Evolutionary conservation across 2,113 vertebrate genomes (phyloP), one percentile per base, ranked within the genome.

Genomic region (Butorides virescens): DNA sequence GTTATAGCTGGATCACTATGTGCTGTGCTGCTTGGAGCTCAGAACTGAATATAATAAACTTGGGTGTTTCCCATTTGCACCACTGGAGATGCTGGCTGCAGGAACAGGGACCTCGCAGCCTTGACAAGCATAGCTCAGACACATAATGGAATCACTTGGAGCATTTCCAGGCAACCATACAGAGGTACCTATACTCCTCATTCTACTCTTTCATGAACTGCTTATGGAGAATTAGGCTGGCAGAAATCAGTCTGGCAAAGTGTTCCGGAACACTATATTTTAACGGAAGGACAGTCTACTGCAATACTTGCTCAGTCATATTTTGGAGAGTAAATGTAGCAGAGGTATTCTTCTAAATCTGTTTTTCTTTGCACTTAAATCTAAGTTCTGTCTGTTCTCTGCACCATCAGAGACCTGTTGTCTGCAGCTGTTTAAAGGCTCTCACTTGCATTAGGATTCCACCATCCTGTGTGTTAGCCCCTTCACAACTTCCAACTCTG

Each of bases 1-100:
- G 0, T 25, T 50, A 10, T 0, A 70, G 59, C 34, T 92, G n/a
- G 39, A 62, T 84, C 74, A 37, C 19, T 16, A 7, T 0, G 7
- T 53, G 42, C 44, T 7, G 4, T 32, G 37, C 74, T 55, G 44
- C 39, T 26, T 62, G n/a, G 25, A 86, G 79, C 50, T 56, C 77
- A 78, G 49, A 36, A 80, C 0, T 44, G n/a, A 67, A 34, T 34
- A 3, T 26, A 49, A 65, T 44, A 74, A 75, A 71, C 21, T 30
- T 13, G 39, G 5, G n/a, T 37, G 65, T n/a, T 91, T 86, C 80
- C 68, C 42, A 17, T 42, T 46, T 50, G 55, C 49, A 61, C 15
- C 44, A 39, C 62, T 79, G 79, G 68, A 73, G 50, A 47, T n/a
- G 67, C 25, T 50, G 37, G 30, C 29, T 76, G 59, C 66, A 82